Percentiles rank a stretch among this genome's conserved stretches.
phyloP scores from a whole-genome alignment of 2,797 vertebrate species.

The Ptychadena robeensis region DNA sequence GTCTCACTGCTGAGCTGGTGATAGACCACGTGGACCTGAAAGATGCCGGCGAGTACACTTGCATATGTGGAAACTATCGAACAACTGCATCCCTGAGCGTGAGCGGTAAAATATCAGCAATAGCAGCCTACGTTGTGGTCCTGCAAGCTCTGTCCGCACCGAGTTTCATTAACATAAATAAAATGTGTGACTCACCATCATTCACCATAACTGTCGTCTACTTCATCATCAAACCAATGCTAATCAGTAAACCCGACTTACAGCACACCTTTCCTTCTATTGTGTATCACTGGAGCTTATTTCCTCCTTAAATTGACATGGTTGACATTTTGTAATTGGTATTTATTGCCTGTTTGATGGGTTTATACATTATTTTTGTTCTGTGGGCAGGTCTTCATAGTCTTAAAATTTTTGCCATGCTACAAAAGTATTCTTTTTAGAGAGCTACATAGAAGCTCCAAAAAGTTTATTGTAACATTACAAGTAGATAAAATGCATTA shows the following conservation, averaged over 20 bases:
- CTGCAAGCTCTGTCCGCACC: neutral
- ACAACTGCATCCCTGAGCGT: slow-evolving; percentile 70
- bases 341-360: neutral
- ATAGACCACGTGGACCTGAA: slow-evolving; percentile 72
- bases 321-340: neutral
- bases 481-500: no score
- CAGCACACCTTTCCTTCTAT: neutral
- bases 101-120: slow-evolving; percentile 68
- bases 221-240: neutral
- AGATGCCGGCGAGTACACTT: slow-evolving; percentile 85
- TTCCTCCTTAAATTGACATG: neutral
- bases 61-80: slow-evolving; percentile 81
- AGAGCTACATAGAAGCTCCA: no score
- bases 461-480: no score
- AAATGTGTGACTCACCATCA: neutral
- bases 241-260: neutral
- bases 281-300: neutral
- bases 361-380: neutral
- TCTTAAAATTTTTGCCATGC: no score
- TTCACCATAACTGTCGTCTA: neutral
- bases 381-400: no score
- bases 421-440: no score
- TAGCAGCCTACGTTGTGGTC: neutral
- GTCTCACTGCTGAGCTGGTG: slow-evolving; percentile 71
- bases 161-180: neutral